Conservation (phyloP, 2,888 invertebrate genomes). For the Drosophila emarginata region DNA sequence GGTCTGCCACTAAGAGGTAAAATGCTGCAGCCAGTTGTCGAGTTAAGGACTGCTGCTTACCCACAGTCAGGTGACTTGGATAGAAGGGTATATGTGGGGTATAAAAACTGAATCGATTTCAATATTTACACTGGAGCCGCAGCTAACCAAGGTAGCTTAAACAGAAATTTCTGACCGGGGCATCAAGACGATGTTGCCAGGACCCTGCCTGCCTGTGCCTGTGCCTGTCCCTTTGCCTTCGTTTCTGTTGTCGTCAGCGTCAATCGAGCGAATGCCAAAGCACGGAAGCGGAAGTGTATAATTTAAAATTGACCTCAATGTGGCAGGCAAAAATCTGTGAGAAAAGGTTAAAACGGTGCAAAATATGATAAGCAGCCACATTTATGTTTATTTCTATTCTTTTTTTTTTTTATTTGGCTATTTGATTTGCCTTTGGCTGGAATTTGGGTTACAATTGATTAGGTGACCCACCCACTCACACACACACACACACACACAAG, state of each 20-base stretch:
- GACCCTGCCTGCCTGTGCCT: too few species aligned
- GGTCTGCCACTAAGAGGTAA: conserved; percentile 25
- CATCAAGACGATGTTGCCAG: too few species aligned
- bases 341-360: conserved; percentile 52
- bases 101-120: conserved; percentile 74
- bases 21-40: conserved; percentile 26
- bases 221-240: too few species aligned
- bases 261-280: conserved; percentile 70
- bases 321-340: conserved; percentile 30
- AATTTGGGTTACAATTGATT: background rate
- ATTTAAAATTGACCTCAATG: conserved; percentile 73
- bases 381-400: conserved; percentile 25
- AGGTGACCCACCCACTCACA: background rate
- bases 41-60: conserved; percentile 14
- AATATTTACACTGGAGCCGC: conserved; percentile 67
- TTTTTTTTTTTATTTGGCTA: background rate
- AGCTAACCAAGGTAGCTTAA: conserved; percentile 24
- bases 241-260: conserved; percentile 35
- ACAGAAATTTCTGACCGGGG: conserved; percentile 11
- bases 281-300: conserved; percentile 76
- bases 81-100: conserved; percentile 15
- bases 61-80: conserved; percentile 24
- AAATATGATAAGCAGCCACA: conserved; percentile 58
- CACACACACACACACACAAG: background rate
- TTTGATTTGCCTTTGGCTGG: background rate